These are phyloP conservation scores for Oryzias woworae DNA, from an alignment of 2,113 vertebrate species.

Conservation along the genomic window DNA sequence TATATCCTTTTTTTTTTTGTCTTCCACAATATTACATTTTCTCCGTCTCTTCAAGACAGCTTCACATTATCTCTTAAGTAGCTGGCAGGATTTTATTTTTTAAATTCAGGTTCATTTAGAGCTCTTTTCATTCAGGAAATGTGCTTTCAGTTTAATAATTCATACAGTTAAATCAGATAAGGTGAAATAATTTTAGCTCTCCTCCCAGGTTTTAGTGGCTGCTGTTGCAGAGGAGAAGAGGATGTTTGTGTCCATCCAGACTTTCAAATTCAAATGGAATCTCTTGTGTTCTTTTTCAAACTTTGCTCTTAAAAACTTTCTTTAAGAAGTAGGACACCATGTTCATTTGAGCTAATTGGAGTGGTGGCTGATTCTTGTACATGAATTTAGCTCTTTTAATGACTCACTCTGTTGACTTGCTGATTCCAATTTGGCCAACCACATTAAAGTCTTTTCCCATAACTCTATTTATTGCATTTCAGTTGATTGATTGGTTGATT, in stretches of 20 bases:
- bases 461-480: too few relatives aligned
- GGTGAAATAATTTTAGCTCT: constrained; percentile 21
- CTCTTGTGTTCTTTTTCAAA: not conserved
- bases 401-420: not conserved
- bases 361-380: constrained; percentile 3
- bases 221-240: constrained; percentile 17
- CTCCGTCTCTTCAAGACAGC: constrained; percentile 25
- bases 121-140: constrained; percentile 27
- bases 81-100: constrained; percentile 41
- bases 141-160: constrained; percentile 55
- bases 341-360: constrained; percentile 6
- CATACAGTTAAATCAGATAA: constrained; percentile 28
- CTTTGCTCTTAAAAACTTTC: constrained; percentile 15
- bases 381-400: not conserved
- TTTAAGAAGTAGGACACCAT: constrained; percentile 6
- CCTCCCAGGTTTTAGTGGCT: constrained; percentile 6
- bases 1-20: constrained; percentile 26
- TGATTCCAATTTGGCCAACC: not conserved
- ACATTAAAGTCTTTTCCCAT: too few relatives aligned
- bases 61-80: constrained; percentile 28
- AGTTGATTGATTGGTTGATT: too few relatives aligned
- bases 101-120: constrained; percentile 25
- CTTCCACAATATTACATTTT: constrained; percentile 34
- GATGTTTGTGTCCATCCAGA: too few relatives aligned
- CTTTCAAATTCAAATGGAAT: too few relatives aligned